Conservation (phyloP, 1,140 invertebrate genomes). For the Adoxophyes honmai region DNA sequence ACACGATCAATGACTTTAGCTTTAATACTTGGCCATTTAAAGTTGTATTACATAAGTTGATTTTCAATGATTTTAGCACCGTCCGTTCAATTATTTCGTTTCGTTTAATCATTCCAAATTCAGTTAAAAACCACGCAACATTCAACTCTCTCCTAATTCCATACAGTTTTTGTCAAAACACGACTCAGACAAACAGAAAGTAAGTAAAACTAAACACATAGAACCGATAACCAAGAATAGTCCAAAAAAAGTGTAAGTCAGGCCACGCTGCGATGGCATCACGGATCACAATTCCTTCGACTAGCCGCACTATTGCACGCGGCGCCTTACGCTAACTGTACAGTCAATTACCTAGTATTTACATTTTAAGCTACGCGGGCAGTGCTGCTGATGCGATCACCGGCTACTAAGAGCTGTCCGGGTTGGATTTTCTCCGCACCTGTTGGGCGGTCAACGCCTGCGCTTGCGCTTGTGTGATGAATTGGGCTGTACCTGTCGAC, state of each 20-base stretch:
- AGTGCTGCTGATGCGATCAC: conserved; percentile 30
- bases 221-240: too few species aligned
- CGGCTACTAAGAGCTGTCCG: conserved; percentile 67
- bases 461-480: conserved; percentile 58
- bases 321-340: not conserved
- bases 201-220: too few species aligned
- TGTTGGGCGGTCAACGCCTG: conserved; percentile 58
- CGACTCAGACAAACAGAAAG: too few species aligned
- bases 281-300: not conserved
- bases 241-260: not conserved
- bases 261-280: not conserved
- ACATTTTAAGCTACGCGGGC: conserved; percentile 48
- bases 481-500: conserved; percentile 57
- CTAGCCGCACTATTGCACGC: conserved; percentile 2
- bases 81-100: too few species aligned
- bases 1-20: too few species aligned
- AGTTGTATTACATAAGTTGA: too few species aligned
- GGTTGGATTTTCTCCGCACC: conserved; percentile 66
- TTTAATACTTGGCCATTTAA: too few species aligned
- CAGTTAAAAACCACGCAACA: too few species aligned
- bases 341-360: conserved; percentile 35
- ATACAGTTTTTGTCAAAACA: too few species aligned
- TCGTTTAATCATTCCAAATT: too few species aligned
- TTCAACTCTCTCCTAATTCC: too few species aligned
- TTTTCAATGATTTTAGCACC: too few species aligned